Base-by-base conservation (phyloP, 2,797 vertebrate genomes). In the Muraenolepis orangiensis region DNA sequence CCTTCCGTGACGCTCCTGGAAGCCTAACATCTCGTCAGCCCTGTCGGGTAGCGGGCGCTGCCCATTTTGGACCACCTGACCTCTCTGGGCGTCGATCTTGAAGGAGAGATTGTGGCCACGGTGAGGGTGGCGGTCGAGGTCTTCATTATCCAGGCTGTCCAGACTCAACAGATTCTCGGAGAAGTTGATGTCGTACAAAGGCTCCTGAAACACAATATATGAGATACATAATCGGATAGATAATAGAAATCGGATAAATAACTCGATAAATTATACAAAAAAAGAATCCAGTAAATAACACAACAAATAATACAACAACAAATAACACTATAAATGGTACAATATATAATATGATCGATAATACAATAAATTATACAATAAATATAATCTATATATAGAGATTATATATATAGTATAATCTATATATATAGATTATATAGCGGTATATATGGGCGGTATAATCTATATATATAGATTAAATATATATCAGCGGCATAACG, bases 91-190 rank as follows among this genome's bases (percentile, higher is more conserved):
- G 3, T 57, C 6, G 0, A 11, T 20, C 51, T 3, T 8, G 32
- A 34, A 34, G 32, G 8, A 34, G 32, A 0, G 51, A 3, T 23
- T 11, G 4, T 4, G 18, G 42, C 4, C 42, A 16, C 16, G 18
- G 16, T 20, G 42, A 77, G 76, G 76, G 76, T 79, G 84, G 74
- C 85, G 88, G 83, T 90, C 90, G 84, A 70, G 84, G 12, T 93
- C 91, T 74, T 92, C 92, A 76, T 86, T 91, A 74, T 98, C 96
- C 85, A 98, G 93, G 84, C 97, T 98, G 90, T 98, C 97, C 83
- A 93, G 86, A 88, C 95, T 96, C 20, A 89, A 95, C 71, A 96
- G 80, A 74, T 94, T 97, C 82, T 95, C 95, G 77, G 94, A 94
- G 81, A 87, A 87, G 74, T 88, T 87, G 86, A 88, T 85, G 76